Evolutionary conservation across 2,113 vertebrate genomes (phyloP), one percentile per base, ranked within the genome.

Genomic region (Cebus imitator): DNA sequence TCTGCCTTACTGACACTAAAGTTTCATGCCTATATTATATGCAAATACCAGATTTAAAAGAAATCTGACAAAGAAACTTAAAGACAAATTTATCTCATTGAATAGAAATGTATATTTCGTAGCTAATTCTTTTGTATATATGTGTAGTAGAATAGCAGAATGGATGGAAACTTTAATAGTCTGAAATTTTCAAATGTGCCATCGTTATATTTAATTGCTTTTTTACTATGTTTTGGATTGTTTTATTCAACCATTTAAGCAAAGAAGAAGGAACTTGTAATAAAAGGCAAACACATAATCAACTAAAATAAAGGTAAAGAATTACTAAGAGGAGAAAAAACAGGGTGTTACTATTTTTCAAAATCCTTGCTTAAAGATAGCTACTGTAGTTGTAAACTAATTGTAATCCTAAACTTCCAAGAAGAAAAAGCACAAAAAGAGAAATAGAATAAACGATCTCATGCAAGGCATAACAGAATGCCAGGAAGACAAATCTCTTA

Each of bases 1-100:
- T 95, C 48, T 95, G 93, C 93, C 57, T 80, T 96, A 89, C 6
- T 95, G 91, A 90, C 27, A 92, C 57, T 89, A 37, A 50, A 84
- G 20, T 95, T 35, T 87, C 70, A 81, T 87, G 61, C 13, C 58
- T 91, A 70, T 68, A 58, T 75, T 75, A n/a, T 58, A 90, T 81
- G 79, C 21, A 92, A 81, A 88, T 79, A 86, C 80, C 70, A 87
- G 50, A 2, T 78, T 93, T 88, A 64, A 88, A 97, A 87, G n/a
- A 95, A 86, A 90, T 45, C 25, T 61, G 27, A 45, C 68, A 66
- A 75, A 93, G 32, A 78, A 75, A 76, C 4, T 66, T 76, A 87
- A 79, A 95, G 45, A 27, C 23, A 81, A 48, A 78, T 66, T 94
- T 66, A 87, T 79, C 75, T 50, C 6, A 2, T 21, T 72, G 23